A percentile compares a stretch with the other conserved stretches of the same genome.
These are phyloP conservation scores for Phyllotreta cruciferae DNA, from an alignment of 2,888 invertebrate genomes.

Conservation along the genomic window DNA sequence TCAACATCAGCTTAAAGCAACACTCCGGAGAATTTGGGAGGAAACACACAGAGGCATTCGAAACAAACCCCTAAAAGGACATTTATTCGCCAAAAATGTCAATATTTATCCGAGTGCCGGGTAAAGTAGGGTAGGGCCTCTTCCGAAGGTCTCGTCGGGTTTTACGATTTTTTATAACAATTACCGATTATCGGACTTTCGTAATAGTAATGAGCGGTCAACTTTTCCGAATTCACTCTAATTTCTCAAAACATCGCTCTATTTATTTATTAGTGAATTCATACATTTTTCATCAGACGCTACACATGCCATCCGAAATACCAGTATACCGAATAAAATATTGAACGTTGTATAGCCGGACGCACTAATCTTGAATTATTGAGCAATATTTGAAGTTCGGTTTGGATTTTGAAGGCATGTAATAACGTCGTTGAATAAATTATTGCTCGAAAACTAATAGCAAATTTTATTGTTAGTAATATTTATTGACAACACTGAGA, in stretches of 20 bases:
- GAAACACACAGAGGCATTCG: slow-evolving; percentile 32
- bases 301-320: slow-evolving; percentile 16
- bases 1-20: slow-evolving; percentile 44
- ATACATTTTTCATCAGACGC: slow-evolving; percentile 1
- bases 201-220: too few relatives aligned
- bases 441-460: background rate
- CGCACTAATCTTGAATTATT: slow-evolving; percentile 29
- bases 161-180: background rate
- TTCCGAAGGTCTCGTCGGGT: slow-evolving; percentile 10
- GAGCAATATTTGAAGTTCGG: slow-evolving; percentile 19
- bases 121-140: slow-evolving; percentile 1
- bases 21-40: slow-evolving; percentile 37
- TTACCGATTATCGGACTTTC: too few relatives aligned
- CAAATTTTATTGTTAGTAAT: background rate
- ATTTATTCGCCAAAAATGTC: slow-evolving; percentile 29
- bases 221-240: background rate
- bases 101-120: slow-evolving; percentile 31
- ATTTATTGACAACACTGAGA: background rate
- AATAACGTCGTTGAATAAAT: slow-evolving; percentile 10
- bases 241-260: slow-evolving; percentile 13
- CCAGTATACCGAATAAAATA: slow-evolving; percentile 15
- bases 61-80: slow-evolving; percentile 26
- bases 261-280: background rate
- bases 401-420: slow-evolving; percentile 4
- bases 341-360: slow-evolving; percentile 11